These are phyloP conservation scores for Sebastes wilsoni DNA, from an alignment of 2,797 vertebrate genomes.

Conservation along the genomic window DNA sequence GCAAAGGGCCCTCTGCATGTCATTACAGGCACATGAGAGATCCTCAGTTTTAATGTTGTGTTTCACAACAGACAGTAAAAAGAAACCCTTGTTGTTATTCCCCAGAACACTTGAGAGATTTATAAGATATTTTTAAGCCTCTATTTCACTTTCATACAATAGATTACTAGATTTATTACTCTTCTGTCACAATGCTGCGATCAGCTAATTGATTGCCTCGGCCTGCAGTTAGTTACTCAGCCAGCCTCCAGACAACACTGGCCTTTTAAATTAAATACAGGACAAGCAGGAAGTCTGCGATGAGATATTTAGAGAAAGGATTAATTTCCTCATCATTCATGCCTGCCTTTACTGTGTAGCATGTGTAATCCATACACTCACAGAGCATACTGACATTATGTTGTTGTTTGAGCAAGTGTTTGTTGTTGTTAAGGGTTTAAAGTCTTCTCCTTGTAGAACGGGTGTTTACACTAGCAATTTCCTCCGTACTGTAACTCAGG, in stretches of 20 bases:
- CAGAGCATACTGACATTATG: neutral
- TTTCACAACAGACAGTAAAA: slow-evolving; percentile 3
- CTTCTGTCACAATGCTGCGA: neutral
- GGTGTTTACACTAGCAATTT: slow-evolving; percentile 6
- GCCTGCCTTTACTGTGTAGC: neutral
- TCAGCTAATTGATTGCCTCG: neutral
- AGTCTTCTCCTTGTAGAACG: neutral
- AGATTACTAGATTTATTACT: slow-evolving; percentile 4
- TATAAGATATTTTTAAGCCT: slow-evolving; percentile 4
- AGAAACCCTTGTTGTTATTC: slow-evolving; percentile 1
- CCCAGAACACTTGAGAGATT: slow-evolving; percentile 7
- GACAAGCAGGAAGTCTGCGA: neutral
- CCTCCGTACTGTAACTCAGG: neutral
- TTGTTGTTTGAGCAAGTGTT: neutral
- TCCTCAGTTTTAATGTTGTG: slow-evolving; percentile 8
- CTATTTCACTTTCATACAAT: neutral
- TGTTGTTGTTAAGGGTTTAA: slow-evolving; percentile 9
- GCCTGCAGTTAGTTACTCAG: neutral
- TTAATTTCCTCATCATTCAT: neutral
- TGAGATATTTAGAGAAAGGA: neutral
- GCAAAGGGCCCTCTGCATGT: slow-evolving; percentile 30
- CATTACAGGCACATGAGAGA: slow-evolving; percentile 31
- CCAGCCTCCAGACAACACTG: neutral
- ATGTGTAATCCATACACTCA: neutral
- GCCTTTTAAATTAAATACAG: neutral